Evolutionary conservation across 2,888 invertebrate species (phyloP), one percentile per base, ranked within the genome.

Genomic region (Cataglyphis cursor): DNA sequence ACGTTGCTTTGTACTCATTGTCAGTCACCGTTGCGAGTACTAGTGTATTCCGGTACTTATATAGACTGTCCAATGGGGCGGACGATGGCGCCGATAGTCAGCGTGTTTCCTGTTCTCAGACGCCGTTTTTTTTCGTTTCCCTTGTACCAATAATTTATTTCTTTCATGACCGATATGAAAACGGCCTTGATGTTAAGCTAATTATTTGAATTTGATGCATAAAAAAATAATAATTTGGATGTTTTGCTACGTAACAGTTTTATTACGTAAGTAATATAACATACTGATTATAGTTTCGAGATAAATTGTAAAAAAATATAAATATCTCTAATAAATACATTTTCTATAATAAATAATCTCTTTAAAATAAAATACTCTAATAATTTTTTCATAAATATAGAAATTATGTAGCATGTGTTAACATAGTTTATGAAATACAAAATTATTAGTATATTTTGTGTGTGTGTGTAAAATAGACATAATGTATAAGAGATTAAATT

Each of bases 81-180:
- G 85, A 92, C 85, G 92, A 92, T 90, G 84, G 75, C 87, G 81
- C 87, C 76, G 89, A 88, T 89, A 88, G 82, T 68, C 78, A 85
- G 54, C 85, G 82, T 81, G 81, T 83, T 91, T 91, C 92, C 90
- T 90, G 89, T 88, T 88, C 66, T 78, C 65, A 41, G 59, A 41
- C 75, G 48, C 59, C 51, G 62, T 64, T 74, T 54, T 35, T 54
- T 18, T 51, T 51, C 15, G 59, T 61, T 59, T 35, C 59, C 21
- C 3, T 24, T 28, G 35, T 24, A 48, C 61, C 44, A 48, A 80
- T 80, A 70, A 80, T 80, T 70, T 61, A 80, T 80, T 72, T 51
- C 35, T 59, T 35, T 48, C 72, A 35, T 44, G 15, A 68, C 21
- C 28, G 68, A n/a, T 51, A 1, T 51, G 38, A 41, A 70, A 70